Conservation (phyloP, 2,888 invertebrate species). For the Pachliopta kotzebuea region DNA sequence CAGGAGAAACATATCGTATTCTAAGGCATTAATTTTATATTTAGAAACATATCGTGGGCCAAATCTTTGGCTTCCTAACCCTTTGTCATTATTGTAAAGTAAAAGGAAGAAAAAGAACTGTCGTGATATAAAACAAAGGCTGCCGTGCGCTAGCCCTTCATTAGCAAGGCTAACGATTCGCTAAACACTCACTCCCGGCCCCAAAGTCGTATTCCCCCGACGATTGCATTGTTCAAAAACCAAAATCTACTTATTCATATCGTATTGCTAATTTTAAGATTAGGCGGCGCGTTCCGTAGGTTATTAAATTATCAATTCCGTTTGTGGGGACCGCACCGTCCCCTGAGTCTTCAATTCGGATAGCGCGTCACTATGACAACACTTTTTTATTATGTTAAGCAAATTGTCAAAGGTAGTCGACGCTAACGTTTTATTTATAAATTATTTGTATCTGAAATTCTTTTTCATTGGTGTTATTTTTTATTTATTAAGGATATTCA, state of each 20-base stretch:
- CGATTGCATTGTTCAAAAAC: constrained; percentile 62
- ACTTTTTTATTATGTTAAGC: constrained; percentile 10
- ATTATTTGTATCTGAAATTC: neutral
- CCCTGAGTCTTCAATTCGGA: constrained; percentile 46
- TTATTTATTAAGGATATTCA: too few species aligned
- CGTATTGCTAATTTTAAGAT: constrained; percentile 79
- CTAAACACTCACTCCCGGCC: constrained; percentile 52
- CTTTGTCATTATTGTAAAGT: too few species aligned
- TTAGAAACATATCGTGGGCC: too few species aligned
- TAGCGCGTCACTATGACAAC: constrained; percentile 28
- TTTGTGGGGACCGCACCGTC: constrained; percentile 62
- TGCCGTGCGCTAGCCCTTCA: constrained; percentile 45
- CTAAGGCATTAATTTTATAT: too few species aligned
- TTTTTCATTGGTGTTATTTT: too few species aligned
- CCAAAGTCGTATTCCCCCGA: constrained; percentile 57
- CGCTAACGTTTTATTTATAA: constrained; percentile 3
- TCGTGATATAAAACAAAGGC: constrained; percentile 1
- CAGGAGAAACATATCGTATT: too few species aligned
- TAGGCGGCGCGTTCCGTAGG: constrained; percentile 71
- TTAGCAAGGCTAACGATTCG: constrained; percentile 62
- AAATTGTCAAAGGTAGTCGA: constrained; percentile 6
- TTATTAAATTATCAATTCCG: constrained; percentile 79
- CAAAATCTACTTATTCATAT: constrained; percentile 77
- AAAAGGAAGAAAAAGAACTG: too few species aligned
- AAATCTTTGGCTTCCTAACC: too few species aligned